Percentiles rank a stretch among this genome's conserved stretches.
Conservation (phyloP, 2,888 invertebrate genomes). For the Rotaria macrura region DNA sequence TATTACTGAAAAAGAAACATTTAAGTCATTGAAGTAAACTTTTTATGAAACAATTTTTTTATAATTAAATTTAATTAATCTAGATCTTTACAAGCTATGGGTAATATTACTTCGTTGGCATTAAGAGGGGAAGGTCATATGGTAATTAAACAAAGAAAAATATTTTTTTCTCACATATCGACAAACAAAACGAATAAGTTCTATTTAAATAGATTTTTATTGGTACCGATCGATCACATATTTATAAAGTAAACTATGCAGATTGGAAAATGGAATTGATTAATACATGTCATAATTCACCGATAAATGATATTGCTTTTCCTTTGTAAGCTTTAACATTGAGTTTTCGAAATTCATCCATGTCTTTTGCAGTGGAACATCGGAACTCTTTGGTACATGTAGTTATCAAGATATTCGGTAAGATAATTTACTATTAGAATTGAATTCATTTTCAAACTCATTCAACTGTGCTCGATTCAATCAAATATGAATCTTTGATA, state of each 20-base stretch:
- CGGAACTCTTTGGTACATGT: slow-evolving; percentile 75
- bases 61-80: background rate
- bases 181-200: too few species aligned
- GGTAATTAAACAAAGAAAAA: slow-evolving; percentile 37
- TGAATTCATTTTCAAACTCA: too few species aligned
- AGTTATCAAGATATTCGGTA: slow-evolving; percentile 68
- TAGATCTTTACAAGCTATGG: slow-evolving; percentile 41
- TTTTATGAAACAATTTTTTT: background rate
- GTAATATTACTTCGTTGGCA: slow-evolving; percentile 64
- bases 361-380: slow-evolving; percentile 58
- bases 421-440: background rate
- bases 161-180: too few species aligned
- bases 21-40: slow-evolving; percentile 29
- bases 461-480: too few species aligned
- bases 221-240: slow-evolving; percentile 68
- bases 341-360: background rate
- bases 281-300: slow-evolving; percentile 69
- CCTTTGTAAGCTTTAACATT: slow-evolving; percentile 59
- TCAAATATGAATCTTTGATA: too few species aligned
- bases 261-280: slow-evolving; percentile 62
- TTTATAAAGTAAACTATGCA: slow-evolving; percentile 64
- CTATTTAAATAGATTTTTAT: slow-evolving; percentile 56
- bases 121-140: slow-evolving; percentile 49
- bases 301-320: slow-evolving; percentile 70
- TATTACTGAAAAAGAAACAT: slow-evolving; percentile 31